Evolutionary conservation across 2,888 invertebrate genomes (phyloP), one percentile per base, ranked within the genome.

Genomic region (Fragum sueziense): DNA sequence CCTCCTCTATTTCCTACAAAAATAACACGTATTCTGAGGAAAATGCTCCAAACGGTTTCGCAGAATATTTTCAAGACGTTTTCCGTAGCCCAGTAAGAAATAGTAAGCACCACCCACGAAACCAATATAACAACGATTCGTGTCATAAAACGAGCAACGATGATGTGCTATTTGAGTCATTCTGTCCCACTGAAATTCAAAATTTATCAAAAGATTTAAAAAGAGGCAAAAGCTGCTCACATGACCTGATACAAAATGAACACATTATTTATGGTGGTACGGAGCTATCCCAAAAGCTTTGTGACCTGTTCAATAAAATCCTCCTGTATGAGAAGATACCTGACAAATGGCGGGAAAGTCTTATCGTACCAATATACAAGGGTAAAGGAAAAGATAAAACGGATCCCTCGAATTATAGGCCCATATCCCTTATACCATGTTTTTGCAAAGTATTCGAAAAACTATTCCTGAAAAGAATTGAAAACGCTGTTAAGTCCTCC

Each of bases 351-450:
- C 59, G 31, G 1, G 29, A 41, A 25, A 67, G 67, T 11, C 17
- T 41, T 2, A 22, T 67, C 22, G 41, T 67, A 11, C 41, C 67
- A 2, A 41, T 67, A 25, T 67, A 47, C 27, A 67, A 67, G 47
- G 47, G n/a, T 22, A 67, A 67, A 41, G 67, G 67, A 1, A 67
- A 67, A 41, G 1, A 20, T 67, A 67, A 67, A 67, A 22, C 67
- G 4, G 67, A 37, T 14, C 67, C 11, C 11, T 20, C 22, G 20
- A 67, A 22, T 67, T 67, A 41, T 25, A n/a, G 67, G 11, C 67
- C 67, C 0, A 47, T 67, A 25, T 67, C 67, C 25, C 20, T 59
- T 0, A 59, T 59, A 4, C 59, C 59, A 27, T 59, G 29, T 27
- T 59, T 59, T 31, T 29, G 59, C 29, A 59, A 59, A 29, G 29